phyloP scores from a whole-genome alignment of 1,140 invertebrate genomes.

The Drosophila suzukii region DNA sequence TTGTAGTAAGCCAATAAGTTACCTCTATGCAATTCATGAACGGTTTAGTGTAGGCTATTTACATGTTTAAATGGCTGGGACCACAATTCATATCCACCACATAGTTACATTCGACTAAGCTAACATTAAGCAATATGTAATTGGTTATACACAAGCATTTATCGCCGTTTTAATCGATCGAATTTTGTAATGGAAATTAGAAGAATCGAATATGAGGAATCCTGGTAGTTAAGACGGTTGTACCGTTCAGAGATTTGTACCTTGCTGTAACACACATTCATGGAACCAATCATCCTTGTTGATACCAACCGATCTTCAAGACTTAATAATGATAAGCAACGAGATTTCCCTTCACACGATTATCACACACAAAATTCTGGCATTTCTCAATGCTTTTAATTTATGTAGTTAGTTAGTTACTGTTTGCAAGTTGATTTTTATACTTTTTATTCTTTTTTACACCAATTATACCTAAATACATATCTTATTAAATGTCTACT shows the following conservation, averaged over 20 bases:
- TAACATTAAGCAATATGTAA: constrained; percentile 19
- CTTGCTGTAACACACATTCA: constrained; percentile 21
- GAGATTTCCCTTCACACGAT: constrained; percentile 33
- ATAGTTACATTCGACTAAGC: constrained; percentile 14
- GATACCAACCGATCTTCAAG: constrained; percentile 33
- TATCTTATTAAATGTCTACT: constrained; percentile 15
- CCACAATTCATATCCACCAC: constrained; percentile 15
- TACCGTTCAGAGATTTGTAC: constrained; percentile 17
- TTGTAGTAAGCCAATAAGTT: constrained; percentile 31
- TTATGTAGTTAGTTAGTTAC: constrained; percentile 44
- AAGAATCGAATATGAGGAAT: constrained; percentile 8
- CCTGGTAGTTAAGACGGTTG: constrained; percentile 6
- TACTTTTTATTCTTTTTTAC: constrained; percentile 41
- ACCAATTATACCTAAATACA: constrained; percentile 28
- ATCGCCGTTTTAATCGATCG: constrained; percentile 23
- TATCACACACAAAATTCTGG: constrained; percentile 12
- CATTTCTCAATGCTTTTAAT: constrained; percentile 43
- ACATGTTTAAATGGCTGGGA: constrained; percentile 28
- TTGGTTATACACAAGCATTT: constrained; percentile 27
- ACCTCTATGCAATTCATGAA: constrained; percentile 34
- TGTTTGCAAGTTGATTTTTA: constrained; percentile 44
- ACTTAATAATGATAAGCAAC: constrained; percentile 25
- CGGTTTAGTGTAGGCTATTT: constrained; percentile 23
- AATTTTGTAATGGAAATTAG: constrained; percentile 27
- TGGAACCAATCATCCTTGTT: constrained; percentile 23